Base-by-base conservation (phyloP, 2,113 vertebrate species). In the Microtus pennsylvanicus region DNA sequence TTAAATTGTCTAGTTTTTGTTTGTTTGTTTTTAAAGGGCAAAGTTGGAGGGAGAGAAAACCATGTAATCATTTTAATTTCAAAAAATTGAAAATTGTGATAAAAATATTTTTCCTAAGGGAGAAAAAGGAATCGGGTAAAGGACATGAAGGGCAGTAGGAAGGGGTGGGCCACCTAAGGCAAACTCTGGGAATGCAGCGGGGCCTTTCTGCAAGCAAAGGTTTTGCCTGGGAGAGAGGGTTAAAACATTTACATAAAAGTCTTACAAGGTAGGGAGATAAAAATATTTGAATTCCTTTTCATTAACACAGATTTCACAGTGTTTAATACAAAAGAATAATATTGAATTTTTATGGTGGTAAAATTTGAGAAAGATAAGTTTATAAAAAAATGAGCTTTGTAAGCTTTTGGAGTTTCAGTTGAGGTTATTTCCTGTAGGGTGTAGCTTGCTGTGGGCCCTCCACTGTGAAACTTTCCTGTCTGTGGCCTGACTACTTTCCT, bases 301-400 rank as follows among this genome's bases (percentile, higher is more conserved):
- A 52, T 35, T 52, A 80, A 21, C 77, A 80, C 30, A 80, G 52
- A 33, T 55, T 80, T 80, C 33, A 52, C 28, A 55, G 77, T 55
- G 55, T 82, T 82, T 80, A 80, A 80, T 55, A 80, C 30, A n/a
- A 80, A 80, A 80, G 77, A 35, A 33, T n/a, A 35, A 50, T 38
- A 77, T 77, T 77, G 30, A 38, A 12, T 61, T 82, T n/a, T n/a
- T 58, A n/a, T 52, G 58, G 4, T 82, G n/a, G 35, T 83, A 65
- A 93, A 45, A 74, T 86, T 86, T 94, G 86, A 94, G 63, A 75
- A 87, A 86, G 42, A 69, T 33, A 24, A 17, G n/a, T 16, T 95
- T 93, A 69, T 69, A 24, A 87, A 92, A 17, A 90, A 80, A 4
- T 55, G 45, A 67, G 17, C 38, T 81, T 89, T 93, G 70, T 63